A percentile compares a stretch with the other conserved stretches of the same genome.
Conservation (phyloP, 2,797 vertebrate species). For the Cetoscarus ocellatus region DNA sequence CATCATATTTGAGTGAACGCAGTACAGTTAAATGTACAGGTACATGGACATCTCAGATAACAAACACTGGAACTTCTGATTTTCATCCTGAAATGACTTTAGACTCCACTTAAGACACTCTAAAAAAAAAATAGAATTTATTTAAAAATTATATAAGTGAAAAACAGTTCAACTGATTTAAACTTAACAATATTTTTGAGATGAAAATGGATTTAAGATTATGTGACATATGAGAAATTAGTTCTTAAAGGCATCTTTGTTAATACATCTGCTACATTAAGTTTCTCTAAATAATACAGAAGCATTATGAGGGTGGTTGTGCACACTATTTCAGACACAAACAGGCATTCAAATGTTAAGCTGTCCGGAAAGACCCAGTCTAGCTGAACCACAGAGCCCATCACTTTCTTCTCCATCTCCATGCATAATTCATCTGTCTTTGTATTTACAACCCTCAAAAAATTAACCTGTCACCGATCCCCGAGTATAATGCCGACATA, state of each 20-base stretch:
- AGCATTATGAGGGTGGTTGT: slow-evolving; percentile 18
- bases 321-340: slow-evolving; percentile 38
- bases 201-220: slow-evolving; percentile 5
- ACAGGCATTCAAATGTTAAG: slow-evolving; percentile 63
- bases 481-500: slow-evolving; percentile 55
- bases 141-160: no score
- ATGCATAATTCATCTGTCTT: slow-evolving; percentile 80
- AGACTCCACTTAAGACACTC: no score
- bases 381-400: slow-evolving; percentile 53
- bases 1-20: no score
- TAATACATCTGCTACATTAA: slow-evolving; percentile 27
- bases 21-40: no score
- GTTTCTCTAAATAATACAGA: slow-evolving; percentile 14
- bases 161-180: no score
- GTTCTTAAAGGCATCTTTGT: slow-evolving; percentile 21
- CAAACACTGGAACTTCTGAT: no score
- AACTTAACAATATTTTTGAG: no score
- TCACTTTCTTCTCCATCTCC: slow-evolving; percentile 61
- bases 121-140: no score
- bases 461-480: slow-evolving; percentile 77
- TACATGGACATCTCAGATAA: no score
- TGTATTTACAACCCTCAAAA: slow-evolving; percentile 77
- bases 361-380: slow-evolving; percentile 50
- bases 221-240: slow-evolving; percentile 20
- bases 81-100: no score